These are phyloP conservation scores for Xiphophorus birchmanni DNA, from an alignment of 2,797 vertebrate species.

Conservation along the genomic window DNA sequence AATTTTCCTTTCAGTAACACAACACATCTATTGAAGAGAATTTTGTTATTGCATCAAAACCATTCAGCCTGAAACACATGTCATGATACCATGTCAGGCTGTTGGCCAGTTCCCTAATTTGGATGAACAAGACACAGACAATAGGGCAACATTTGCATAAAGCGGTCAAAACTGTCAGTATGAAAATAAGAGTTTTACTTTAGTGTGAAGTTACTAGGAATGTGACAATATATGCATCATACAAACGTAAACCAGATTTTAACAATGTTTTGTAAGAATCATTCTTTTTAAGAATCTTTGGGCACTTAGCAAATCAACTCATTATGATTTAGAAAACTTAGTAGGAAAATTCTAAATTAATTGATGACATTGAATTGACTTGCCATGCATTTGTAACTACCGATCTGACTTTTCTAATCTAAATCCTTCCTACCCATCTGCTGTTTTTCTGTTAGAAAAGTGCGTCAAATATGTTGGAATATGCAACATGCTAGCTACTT, in stretches of 20 bases:
- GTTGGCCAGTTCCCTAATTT: constrained; percentile 1
- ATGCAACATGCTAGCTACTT: not conserved
- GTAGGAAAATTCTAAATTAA: not conserved
- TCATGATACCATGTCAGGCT: not conserved
- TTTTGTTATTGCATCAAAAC: not conserved
- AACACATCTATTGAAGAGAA: not conserved
- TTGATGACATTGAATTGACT: not conserved
- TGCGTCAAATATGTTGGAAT: not conserved
- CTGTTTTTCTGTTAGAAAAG: not conserved
- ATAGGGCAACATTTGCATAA: constrained; percentile 4
- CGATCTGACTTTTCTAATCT: not conserved
- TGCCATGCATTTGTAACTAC: not conserved
- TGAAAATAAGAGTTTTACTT: constrained; percentile 7
- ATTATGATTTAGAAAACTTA: not conserved
- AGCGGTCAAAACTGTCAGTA: not conserved
- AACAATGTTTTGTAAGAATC: not conserved
- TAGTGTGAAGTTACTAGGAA: not conserved
- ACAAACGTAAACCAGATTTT: not conserved
- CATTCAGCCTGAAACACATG: not conserved
- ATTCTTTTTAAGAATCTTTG: not conserved
- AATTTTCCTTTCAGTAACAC: not conserved
- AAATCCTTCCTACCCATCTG: not conserved
- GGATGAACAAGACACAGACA: not conserved
- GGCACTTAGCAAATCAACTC: not conserved
- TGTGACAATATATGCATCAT: not conserved